Evolutionary conservation across 2,113 vertebrate genomes (phyloP), one percentile per base, ranked within the genome.

Genomic region (Jacana jacana): DNA sequence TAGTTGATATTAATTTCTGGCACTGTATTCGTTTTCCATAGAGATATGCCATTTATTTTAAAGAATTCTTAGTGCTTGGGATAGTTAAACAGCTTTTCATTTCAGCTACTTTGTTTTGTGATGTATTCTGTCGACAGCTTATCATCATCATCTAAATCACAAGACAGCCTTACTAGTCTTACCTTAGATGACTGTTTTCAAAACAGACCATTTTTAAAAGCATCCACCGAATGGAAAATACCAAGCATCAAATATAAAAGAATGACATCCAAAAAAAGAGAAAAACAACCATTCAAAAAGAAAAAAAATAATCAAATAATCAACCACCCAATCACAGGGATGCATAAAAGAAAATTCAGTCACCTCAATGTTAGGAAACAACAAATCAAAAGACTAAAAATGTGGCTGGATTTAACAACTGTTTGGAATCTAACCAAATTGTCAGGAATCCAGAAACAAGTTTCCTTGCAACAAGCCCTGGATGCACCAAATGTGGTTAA

Each of bases 1-100:
- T 80, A 86, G 85, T 35, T 75, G 79, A 81, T 96, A 86, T 65
- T 91, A 86, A 90, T 94, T 94, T 96, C 55, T 96, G 51, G 28
- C 31, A 17, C 51, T 81, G 37, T 71, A 78, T 55, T 88, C 12
- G 63, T 91, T 96, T 93, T 82, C 57, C 55, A 77, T 76, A 61
- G 40, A 65, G 51, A 78, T 75, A 40, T 16, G 30, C 4, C 37
- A 51, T 23, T 9, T 71, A 55, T 91, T 93, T 80, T 81, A 87
- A 91, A 90, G 28, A 71, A 58, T 78, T 75, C 28, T 8, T 23
- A 64, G 18, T 54, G 5, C 68, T 49, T 78, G 30, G 24, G 35
- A 9, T 70, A 60, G 54, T 72, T 81, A 66, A 91, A 54, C 25
- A 61, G 25, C 27, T 72, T 66, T 78, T 83, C 23, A 42, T 88